phyloP scores from a whole-genome alignment of 2,888 invertebrate genomes.

The Adela reaumurella region DNA sequence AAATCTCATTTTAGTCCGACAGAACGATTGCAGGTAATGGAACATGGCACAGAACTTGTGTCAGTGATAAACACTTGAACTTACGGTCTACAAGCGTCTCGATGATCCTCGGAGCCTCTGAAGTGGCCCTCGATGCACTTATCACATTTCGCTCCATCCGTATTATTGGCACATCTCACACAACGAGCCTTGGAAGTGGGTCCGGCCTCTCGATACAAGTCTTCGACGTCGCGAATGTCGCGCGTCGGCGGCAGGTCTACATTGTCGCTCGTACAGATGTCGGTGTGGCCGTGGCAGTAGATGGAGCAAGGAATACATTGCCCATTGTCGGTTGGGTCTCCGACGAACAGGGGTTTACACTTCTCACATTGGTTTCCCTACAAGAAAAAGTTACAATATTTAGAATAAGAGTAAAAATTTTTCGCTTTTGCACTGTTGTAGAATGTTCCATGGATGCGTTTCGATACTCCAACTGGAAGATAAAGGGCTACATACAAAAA shows the following conservation, averaged over 20 bases:
- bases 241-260: slow-evolving; percentile 39
- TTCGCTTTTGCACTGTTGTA: no score
- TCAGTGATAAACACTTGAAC: slow-evolving; percentile 15
- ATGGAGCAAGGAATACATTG: slow-evolving; percentile 84
- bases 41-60: no score
- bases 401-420: no score
- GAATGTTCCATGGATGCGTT: no score
- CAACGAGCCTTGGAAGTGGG: slow-evolving; percentile 74
- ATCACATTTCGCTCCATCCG: slow-evolving; percentile 79
- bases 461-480: no score
- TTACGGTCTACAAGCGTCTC: slow-evolving; percentile 71
- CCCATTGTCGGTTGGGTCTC: slow-evolving; percentile 83
- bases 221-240: slow-evolving; percentile 58
- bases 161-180: slow-evolving; percentile 77
- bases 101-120: slow-evolving; percentile 71
- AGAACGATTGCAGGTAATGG: no score
- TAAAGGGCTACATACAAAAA: no score
- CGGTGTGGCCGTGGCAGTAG: slow-evolving; percentile 87
- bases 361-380: slow-evolving; percentile 87
- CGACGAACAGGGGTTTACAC: slow-evolving; percentile 87
- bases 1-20: no score
- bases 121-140: slow-evolving; percentile 74
- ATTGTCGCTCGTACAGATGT: slow-evolving; percentile 66
- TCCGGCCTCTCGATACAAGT: slow-evolving; percentile 65
- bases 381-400: no score